Conservation (phyloP, 1,140 invertebrate genomes). For the Magallana ariakensis region DNA sequence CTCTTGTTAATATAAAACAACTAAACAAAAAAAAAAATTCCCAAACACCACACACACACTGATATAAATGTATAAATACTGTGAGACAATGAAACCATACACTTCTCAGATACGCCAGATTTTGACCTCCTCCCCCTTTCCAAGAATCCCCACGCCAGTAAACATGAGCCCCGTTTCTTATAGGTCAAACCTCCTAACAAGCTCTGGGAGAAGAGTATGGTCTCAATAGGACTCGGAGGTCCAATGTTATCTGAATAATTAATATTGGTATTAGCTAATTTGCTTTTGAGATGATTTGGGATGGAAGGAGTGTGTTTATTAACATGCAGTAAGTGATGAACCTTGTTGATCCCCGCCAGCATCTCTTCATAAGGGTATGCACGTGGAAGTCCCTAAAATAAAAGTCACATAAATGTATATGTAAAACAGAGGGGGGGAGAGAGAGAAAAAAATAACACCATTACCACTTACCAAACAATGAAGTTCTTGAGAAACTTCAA, state of each 20-base stretch:
- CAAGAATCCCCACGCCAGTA: neutral
- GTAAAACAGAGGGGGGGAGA: neutral
- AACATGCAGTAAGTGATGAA: constrained; percentile 40
- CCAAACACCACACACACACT: constrained; percentile 37
- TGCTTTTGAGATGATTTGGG: constrained; percentile 21
- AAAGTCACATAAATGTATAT: constrained; percentile 33
- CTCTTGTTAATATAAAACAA: neutral
- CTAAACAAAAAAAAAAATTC: neutral
- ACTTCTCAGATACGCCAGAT: neutral
- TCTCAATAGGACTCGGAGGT: neutral
- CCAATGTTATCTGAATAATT: constrained; percentile 28
- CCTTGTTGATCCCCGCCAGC: constrained; percentile 42
- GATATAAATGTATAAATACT: constrained; percentile 5
- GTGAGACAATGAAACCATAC: neutral
- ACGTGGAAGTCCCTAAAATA: constrained; percentile 40
- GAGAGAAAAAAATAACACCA: neutral
- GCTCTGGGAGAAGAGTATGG: constrained; percentile 1
- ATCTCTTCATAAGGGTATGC: constrained; percentile 39
- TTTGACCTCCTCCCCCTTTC: neutral
- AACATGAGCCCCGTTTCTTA: constrained; percentile 2
- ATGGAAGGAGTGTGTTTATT: constrained; percentile 24
- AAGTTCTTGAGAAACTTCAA: constrained; percentile 1
- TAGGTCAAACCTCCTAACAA: constrained; percentile 10
- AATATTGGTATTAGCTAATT: constrained; percentile 36
- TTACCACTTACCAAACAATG: neutral